Conservation (phyloP, 2,797 vertebrate species). For the Chaenodraco wilsoni region DNA sequence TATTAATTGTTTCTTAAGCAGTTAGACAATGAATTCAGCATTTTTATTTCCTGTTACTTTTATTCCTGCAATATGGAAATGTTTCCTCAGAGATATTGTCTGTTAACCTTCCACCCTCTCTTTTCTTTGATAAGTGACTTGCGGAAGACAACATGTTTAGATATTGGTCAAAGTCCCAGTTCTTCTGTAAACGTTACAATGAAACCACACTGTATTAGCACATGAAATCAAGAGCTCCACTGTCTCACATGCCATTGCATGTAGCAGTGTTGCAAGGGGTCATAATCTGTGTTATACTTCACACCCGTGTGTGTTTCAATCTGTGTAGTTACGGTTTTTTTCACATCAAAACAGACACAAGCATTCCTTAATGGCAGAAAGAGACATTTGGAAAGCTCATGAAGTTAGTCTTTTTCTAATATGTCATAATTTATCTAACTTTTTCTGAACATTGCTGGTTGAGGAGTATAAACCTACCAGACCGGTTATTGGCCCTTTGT, state of each 20-base stretch:
- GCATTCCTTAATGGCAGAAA: neutral
- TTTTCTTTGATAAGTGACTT: conserved; percentile 12
- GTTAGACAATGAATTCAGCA: neutral
- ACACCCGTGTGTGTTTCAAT: neutral
- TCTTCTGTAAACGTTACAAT: conserved; percentile 1
- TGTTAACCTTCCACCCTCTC: neutral
- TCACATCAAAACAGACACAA: neutral
- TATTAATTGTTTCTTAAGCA: neutral
- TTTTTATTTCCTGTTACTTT: neutral
- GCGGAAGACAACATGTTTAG: conserved; percentile 4
- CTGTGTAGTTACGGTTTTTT: neutral
- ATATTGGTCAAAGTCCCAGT: conserved; percentile 42
- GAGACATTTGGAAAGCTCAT: neutral
- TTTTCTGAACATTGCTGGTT: neutral
- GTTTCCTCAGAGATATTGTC: neutral
- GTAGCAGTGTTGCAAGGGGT: neutral
- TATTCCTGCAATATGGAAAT: neutral
- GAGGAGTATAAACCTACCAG: conserved; percentile 1
- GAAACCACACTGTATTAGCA: neutral
- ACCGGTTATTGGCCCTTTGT: conserved; percentile 25
- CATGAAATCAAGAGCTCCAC: conserved; percentile 20
- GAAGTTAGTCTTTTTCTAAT: no score
- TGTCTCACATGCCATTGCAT: conserved; percentile 24
- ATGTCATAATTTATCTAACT: neutral
- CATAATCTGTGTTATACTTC: neutral